Evolutionary conservation across 2,113 vertebrate genomes (phyloP), one percentile per base, ranked within the genome.

Genomic region (Heptranchias perlo): DNA sequence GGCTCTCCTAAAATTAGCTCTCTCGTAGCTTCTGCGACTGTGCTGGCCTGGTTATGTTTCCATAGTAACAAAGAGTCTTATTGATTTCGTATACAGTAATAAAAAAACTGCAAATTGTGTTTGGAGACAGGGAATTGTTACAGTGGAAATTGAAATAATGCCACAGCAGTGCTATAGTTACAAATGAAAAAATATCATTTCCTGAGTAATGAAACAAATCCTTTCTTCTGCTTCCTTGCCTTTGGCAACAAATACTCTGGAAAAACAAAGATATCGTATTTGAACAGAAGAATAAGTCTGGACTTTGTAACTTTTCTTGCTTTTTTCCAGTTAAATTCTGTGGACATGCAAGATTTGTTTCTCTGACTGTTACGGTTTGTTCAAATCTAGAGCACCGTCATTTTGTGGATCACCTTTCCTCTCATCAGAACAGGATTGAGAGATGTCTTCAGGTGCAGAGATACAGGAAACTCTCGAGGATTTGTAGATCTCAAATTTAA

Each of bases 1-100:
- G 94, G 25, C 28, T 31, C 28, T 52, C 44, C 94, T 95, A 95
- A 95, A 95, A 95, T 95, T 95, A 95, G 94, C 94, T 67, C 94
- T 73, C 62, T 31, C 4, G 10, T 49, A 49, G 65, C 94, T 69
- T 10, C 25, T 95, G 62, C 47, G 52, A 49, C 94, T 52, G 94
- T 5, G 65, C 44, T 95, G 94, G 65, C 94, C 94, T 95, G 94
- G 94, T 95, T 95, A 49, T 28, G 94, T 95, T 95, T 69, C 94
- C 94, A 67, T 95, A 28, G 94, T 35, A 95, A 95, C 65, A 67
- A n/a, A 31, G 87, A 52, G 65, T 69, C 94, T 49, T 95, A 95
- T 69, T 62, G 89, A 93, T 93, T 64, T 93, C 94, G 73, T 67
- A 14, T 14, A 69, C 94, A 35, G 25, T 47, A 52, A 16, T 4